Percentiles rank a stretch among this genome's conserved stretches.
Evolutionary conservation across 2,797 vertebrate genomes (phyloP).

Genomic region (Tinamus major): DNA sequence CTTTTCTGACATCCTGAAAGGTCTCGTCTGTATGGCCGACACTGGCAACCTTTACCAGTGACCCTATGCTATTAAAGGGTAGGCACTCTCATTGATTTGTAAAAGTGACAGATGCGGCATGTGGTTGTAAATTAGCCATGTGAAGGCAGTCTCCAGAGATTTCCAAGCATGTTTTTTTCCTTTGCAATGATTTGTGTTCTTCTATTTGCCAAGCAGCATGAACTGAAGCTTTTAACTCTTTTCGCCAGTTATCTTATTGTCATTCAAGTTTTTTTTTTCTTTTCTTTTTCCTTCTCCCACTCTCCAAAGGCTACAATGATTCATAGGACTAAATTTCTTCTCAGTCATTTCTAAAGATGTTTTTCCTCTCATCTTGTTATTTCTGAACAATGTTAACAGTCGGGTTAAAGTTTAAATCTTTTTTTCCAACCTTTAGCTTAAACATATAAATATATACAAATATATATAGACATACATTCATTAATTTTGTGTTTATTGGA

Average conservation of each 20-base stretch:
- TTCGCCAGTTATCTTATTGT: not conserved
- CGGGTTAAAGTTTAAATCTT: slow-evolving; percentile 10
- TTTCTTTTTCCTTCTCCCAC: not conserved
- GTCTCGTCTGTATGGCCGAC: slow-evolving; percentile 71
- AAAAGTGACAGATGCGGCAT: slow-evolving; percentile 79
- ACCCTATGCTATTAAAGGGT: slow-evolving; percentile 69
- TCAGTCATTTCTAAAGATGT: not conserved
- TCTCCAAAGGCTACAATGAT: not conserved
- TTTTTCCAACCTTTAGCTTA: not conserved
- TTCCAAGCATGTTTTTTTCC: slow-evolving; percentile 42
- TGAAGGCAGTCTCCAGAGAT: slow-evolving; percentile 67
- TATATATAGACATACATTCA: not conserved
- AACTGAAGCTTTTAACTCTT: slow-evolving; percentile 48
- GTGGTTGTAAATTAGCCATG: slow-evolving; percentile 78
- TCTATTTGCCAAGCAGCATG: slow-evolving; percentile 41
- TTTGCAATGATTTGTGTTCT: slow-evolving; percentile 56
- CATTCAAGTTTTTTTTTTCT: not conserved
- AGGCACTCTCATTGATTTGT: slow-evolving; percentile 77
- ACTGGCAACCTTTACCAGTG: slow-evolving; percentile 68
- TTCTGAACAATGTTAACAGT: not conserved
- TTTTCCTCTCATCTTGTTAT: not conserved
- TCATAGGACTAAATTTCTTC: not conserved
- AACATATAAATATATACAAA: rapidly evolving
- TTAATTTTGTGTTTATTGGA: not conserved
- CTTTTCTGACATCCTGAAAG: slow-evolving; percentile 77